Conservation (phyloP, 2,888 invertebrate genomes). For the Crossocerus cetratus region DNA sequence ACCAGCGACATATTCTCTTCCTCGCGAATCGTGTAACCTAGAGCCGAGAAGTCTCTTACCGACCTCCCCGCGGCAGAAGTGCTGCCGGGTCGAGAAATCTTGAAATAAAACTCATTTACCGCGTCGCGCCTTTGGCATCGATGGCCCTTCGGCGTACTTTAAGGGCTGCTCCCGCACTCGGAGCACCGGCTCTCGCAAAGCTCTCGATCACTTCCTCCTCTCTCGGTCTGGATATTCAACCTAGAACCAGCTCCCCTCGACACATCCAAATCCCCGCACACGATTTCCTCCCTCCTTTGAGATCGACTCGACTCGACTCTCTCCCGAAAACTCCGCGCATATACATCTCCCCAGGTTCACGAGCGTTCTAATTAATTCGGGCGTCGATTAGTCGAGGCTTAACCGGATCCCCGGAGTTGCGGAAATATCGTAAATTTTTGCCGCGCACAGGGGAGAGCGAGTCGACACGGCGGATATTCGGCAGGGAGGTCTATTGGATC, state of each 20-base stretch:
- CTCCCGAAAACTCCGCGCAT: not conserved
- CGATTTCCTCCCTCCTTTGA: slow-evolving; percentile 18
- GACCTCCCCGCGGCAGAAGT: slow-evolving; percentile 41
- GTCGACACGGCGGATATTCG: not conserved
- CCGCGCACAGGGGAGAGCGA: not conserved
- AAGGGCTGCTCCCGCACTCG: slow-evolving; percentile 35
- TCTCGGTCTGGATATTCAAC: not conserved
- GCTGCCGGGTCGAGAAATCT: slow-evolving; percentile 40
- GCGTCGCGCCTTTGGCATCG: slow-evolving; percentile 42
- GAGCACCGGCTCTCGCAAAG: slow-evolving; percentile 47
- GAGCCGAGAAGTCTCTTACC: slow-evolving; percentile 50
- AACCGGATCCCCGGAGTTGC: not conserved
- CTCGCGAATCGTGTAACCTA: not conserved
- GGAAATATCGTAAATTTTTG: slow-evolving; percentile 6
- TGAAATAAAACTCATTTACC: slow-evolving; percentile 55
- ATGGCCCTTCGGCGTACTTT: slow-evolving; percentile 48
- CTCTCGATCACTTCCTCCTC: slow-evolving; percentile 17
- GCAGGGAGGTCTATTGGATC: not conserved
- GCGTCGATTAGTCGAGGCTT: slow-evolving; percentile 18
- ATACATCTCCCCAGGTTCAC: not conserved
- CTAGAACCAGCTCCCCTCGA: not conserved
- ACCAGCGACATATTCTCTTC: not conserved
- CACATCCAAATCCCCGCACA: slow-evolving; percentile 33
- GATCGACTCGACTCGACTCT: slow-evolving; percentile 21
- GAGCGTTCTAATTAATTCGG: slow-evolving; percentile 42